A percentile compares a stretch with the other conserved stretches of the same genome.
These are phyloP conservation scores for Alviniconcha strummeri DNA, from an alignment of 2,888 invertebrate genomes.

Conservation along the genomic window DNA sequence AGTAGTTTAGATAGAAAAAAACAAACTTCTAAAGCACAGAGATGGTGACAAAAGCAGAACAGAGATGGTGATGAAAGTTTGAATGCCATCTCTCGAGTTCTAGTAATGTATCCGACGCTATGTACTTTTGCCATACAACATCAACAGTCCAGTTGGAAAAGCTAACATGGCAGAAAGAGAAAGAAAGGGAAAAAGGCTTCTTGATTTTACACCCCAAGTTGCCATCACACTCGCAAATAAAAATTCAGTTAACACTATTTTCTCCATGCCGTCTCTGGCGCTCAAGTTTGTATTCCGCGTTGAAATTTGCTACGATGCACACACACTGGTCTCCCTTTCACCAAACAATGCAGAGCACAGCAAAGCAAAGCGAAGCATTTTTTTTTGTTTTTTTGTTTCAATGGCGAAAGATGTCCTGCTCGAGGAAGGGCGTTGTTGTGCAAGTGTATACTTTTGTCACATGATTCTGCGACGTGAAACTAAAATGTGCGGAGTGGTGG, in stretches of 20 bases:
- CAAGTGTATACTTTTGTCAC: too few relatives aligned
- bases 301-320: constrained; percentile 7
- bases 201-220: not conserved
- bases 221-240: not conserved
- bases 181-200: not conserved
- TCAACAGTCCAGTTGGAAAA: constrained; percentile 6
- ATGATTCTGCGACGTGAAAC: too few relatives aligned
- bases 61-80: too few relatives aligned
- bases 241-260: constrained; percentile 9
- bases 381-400: not conserved
- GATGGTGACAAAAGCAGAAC: too few relatives aligned
- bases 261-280: constrained; percentile 3
- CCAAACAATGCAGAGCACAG: not conserved
- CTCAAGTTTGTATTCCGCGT: not conserved
- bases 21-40: too few relatives aligned
- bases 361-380: not conserved
- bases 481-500: constrained; percentile 13
- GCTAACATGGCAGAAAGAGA: not conserved
- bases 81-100: too few relatives aligned
- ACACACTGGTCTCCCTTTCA: constrained; percentile 19
- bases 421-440: not conserved
- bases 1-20: too few relatives aligned
- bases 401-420: not conserved
- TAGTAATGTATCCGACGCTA: not conserved
- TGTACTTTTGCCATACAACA: constrained; percentile 15